Base-by-base conservation (phyloP, 1,140 invertebrate genomes). In the Drosophila erecta region DNA sequence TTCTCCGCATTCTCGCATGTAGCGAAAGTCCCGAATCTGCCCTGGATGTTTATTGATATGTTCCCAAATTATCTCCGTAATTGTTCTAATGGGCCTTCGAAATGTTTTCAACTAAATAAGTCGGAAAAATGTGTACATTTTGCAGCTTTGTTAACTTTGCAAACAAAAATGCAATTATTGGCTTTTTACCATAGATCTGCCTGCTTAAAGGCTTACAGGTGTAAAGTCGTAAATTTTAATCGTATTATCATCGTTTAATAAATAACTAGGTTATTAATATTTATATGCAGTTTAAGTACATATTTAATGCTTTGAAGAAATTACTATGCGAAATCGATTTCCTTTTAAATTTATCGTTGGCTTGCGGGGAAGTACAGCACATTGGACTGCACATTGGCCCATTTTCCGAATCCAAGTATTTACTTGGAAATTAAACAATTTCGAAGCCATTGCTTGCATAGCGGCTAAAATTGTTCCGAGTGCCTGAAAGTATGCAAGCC, bases 21-120 rank as follows among this genome's bases (percentile, higher is more conserved):
- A 37, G 64, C 50, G 47, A 37, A 56, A 37, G 24, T 33, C 11
- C 3, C 14, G 24, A 22, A 17, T 6, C 41, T 57, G 41, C 6
- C 12, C 5, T 11, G 33, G 51, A 35, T 56, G 35, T 17, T 70
- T 71, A 71, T 57, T 71, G 65, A 71, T 70, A 70, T 70, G 50
- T 70, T 70, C 37, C 17, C 65, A 70, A 70, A 70, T 70, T 70
- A 70, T 70, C 50, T 47, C 11, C 66, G 24, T 56, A 70, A 47
- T 40, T 70, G 46, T 47, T 67, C 66, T 69, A 40, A 66, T 66
- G 44, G 27, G 22, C 35, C 51, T 22, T 69, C 22, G 8, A 17
- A 33, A 69, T 46, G n/a, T 47, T 69, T 55, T 14, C 3, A 24
- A 33, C 24, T 56, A 35, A 66, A 53, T 53, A 53, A 43, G 20